Evolutionary conservation across 2,113 vertebrate genomes (phyloP).

Genomic region (Hippocampus guttulatus): DNA sequence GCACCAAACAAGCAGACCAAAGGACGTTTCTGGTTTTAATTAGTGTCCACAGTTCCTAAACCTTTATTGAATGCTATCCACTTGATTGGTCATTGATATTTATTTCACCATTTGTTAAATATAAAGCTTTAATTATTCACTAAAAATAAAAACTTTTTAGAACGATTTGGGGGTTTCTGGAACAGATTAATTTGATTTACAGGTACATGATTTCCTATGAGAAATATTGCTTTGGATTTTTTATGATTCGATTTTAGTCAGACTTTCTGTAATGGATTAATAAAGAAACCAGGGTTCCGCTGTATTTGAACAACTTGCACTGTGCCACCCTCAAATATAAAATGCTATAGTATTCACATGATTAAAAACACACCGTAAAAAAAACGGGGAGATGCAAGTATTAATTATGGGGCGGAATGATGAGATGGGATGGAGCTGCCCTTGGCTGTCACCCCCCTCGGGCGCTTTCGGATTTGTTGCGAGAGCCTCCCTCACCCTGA

Average conservation of each 20-base stretch:
- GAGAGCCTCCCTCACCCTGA: conserved; percentile 56
- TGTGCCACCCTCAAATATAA: neutral
- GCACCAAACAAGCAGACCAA: too few relatives aligned
- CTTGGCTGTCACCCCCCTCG: conserved; percentile 26
- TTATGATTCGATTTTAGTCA: neutral
- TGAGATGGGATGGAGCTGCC: conserved; percentile 36
- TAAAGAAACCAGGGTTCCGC: neutral
- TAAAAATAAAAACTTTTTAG: too few relatives aligned
- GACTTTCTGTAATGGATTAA: neutral
- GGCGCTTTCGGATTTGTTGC: conserved; percentile 31
- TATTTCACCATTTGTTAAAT: neutral
- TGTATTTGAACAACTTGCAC: neutral
- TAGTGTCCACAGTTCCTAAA: too few relatives aligned
- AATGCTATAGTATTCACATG: conserved; percentile 4
- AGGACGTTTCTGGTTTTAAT: too few relatives aligned
- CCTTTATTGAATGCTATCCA: too few relatives aligned
- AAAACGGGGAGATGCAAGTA: conserved; percentile 52
- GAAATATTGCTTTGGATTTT: neutral
- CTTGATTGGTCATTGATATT: too few relatives aligned
- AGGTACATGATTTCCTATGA: neutral
- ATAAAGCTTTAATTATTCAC: neutral
- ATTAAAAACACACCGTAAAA: conserved; percentile 50
- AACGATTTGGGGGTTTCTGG: neutral
- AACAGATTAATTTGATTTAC: neutral
- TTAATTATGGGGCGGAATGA: conserved; percentile 52